These are phyloP conservation scores for Uloborus plumipes DNA, from an alignment of 2,888 invertebrate genomes.

Conservation along the genomic window DNA sequence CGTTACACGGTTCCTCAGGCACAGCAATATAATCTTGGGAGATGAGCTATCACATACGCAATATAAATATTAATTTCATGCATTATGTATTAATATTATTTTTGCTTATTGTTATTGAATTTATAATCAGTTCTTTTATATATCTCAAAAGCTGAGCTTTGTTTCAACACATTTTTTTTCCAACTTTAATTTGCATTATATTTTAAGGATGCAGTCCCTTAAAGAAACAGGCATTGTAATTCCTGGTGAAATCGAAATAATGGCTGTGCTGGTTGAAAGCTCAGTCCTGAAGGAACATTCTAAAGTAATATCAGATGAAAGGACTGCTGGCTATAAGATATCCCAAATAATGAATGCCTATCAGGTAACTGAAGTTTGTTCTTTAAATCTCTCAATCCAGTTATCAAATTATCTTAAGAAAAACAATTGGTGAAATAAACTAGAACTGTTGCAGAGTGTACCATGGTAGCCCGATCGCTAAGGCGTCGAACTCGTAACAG, in stretches of 20 bases:
- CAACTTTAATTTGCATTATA: too few relatives aligned
- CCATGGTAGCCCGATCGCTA: too few relatives aligned
- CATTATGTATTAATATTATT: not conserved
- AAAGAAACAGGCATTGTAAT: conserved; percentile 43
- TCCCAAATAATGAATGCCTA: conserved; percentile 60
- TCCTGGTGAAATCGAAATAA: conserved; percentile 49
- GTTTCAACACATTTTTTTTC: not conserved
- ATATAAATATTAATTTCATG: too few relatives aligned
- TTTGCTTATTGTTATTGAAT: not conserved
- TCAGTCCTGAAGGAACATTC: conserved; percentile 29
- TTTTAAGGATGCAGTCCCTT: conserved; percentile 49
- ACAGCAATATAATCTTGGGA: too few relatives aligned
- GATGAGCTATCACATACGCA: too few relatives aligned
- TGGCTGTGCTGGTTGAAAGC: conserved; percentile 51
- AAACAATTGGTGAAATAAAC: not conserved
- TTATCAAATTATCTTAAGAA: too few relatives aligned
- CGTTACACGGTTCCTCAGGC: too few relatives aligned
- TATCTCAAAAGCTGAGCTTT: too few relatives aligned
- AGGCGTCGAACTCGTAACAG: too few relatives aligned
- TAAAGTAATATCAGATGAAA: conserved; percentile 53
- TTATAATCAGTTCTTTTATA: not conserved
- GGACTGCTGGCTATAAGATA: conserved; percentile 42
- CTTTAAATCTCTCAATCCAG: not conserved
- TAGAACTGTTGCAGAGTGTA: not conserved
- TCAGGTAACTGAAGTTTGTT: conserved; percentile 24